These are phyloP conservation scores for Eptatretus atami DNA, from an alignment of 2,797 vertebrate genomes.

Conservation along the genomic window DNA sequence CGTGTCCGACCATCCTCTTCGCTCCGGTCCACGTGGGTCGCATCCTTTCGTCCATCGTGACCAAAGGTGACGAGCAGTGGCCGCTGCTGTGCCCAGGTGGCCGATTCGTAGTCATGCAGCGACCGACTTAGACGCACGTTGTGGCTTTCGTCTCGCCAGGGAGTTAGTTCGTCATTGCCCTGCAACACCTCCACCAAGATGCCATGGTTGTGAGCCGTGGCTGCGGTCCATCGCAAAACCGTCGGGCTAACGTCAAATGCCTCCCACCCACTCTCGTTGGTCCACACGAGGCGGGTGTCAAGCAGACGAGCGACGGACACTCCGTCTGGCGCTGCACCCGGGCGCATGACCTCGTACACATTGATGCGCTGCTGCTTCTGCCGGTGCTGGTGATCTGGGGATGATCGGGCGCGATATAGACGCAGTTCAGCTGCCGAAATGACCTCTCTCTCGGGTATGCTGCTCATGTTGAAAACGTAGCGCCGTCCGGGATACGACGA, in stretches of 20 bases:
- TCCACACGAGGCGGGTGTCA: constrained; percentile 65
- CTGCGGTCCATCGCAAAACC: constrained; percentile 64
- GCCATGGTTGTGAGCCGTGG: constrained; percentile 58
- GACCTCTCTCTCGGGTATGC: constrained; percentile 66
- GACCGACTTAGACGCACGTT: constrained; percentile 82
- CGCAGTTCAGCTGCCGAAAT: constrained; percentile 72
- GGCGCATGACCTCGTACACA: constrained; percentile 77
- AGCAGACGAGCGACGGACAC: constrained; percentile 64
- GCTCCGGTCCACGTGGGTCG: constrained; percentile 12
- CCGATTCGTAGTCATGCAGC: constrained; percentile 21
- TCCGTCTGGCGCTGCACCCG: constrained; percentile 18
- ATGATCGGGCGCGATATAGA: constrained; percentile 49
- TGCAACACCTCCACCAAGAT: constrained; percentile 61
- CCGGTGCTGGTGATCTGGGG: constrained; percentile 18
- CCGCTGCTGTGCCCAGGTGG: constrained; percentile 56
- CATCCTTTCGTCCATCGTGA: constrained; percentile 56
- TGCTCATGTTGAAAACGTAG: constrained; percentile 90
- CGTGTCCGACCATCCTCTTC: constrained; percentile 30
- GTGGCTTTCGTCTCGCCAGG: constrained; percentile 32
- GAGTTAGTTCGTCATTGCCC: constrained; percentile 22
- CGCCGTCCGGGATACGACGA: constrained; percentile 20
- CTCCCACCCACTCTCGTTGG: constrained; percentile 66
- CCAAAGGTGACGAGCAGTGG: constrained; percentile 85
- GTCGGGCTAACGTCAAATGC: constrained; percentile 89
- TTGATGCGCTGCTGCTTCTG: constrained; percentile 64